Evolutionary conservation across 2,797 vertebrate genomes (phyloP).

Genomic region (Sternarchorhynchus goeldii): DNA sequence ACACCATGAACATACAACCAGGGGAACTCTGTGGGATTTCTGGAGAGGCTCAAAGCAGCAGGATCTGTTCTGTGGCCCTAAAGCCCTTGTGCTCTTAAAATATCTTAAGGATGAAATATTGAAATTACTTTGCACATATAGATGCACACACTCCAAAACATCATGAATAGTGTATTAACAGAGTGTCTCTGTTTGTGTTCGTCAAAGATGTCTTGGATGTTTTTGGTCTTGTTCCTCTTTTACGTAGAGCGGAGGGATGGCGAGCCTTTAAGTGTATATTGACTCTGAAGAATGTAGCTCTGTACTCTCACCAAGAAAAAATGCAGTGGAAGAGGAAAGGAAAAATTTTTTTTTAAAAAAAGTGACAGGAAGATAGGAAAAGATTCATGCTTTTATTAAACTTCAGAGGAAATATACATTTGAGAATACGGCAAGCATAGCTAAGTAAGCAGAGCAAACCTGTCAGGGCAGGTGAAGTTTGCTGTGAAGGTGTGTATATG

Average conservation of each 20-base stretch:
- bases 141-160: not conserved
- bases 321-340: constrained; percentile 57
- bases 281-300: constrained; percentile 64
- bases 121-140: constrained; percentile 10
- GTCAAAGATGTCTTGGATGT: not conserved
- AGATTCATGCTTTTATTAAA: too few species aligned
- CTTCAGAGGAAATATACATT: too few species aligned
- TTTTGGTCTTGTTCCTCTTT: constrained; percentile 25
- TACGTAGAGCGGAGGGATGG: constrained; percentile 15
- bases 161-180: constrained; percentile 16
- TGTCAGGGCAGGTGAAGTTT: too few species aligned
- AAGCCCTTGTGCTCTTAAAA: not conserved
- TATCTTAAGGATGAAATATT: constrained; percentile 1
- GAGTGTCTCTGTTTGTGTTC: constrained; percentile 10
- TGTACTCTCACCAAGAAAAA: constrained; percentile 63
- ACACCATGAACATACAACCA: too few species aligned
- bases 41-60: not conserved
- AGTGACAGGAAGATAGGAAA: too few species aligned
- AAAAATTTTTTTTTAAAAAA: constrained; percentile 63
- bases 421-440: too few species aligned
- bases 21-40: not conserved
- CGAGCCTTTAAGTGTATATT: constrained; percentile 62
- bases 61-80: not conserved
- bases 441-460: too few species aligned
- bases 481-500: too few species aligned